Evolutionary conservation across 2,797 vertebrate species (phyloP).

Genomic region (Lophotriccus pileatus): DNA sequence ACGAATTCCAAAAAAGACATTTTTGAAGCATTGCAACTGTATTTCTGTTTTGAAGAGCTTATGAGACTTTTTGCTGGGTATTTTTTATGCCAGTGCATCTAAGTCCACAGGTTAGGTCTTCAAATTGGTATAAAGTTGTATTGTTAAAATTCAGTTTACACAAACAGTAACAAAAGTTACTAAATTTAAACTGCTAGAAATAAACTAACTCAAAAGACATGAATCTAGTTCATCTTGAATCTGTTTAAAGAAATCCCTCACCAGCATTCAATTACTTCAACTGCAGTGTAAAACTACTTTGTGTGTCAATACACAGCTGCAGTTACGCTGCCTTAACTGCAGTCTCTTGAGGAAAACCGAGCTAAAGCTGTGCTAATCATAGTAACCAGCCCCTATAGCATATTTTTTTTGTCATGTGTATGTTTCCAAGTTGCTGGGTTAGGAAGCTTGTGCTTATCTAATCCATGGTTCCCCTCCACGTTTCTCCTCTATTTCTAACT

Average conservation of each 20-base stretch:
- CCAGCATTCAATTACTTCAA: background rate
- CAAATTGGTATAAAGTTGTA: background rate
- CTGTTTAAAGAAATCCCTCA: background rate
- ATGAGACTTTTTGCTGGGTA: background rate
- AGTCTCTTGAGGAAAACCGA: background rate
- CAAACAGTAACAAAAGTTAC: background rate
- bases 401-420: background rate
- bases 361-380: slow-evolving; percentile 29
- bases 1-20: background rate
- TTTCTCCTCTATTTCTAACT: slow-evolving; percentile 45
- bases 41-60: background rate
- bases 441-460: slow-evolving; percentile 23
- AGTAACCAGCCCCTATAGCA: background rate
- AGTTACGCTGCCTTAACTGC: background rate
- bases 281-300: background rate
- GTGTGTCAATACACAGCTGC: background rate
- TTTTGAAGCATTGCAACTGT: background rate
- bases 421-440: background rate
- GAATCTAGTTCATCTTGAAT: background rate
- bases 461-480: background rate
- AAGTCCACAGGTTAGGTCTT: background rate
- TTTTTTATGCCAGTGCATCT: background rate
- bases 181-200: background rate
- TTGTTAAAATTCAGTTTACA: background rate
- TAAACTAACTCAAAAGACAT: background rate